Percentiles rank a stretch among this genome's conserved stretches.
These are phyloP conservation scores for Anastrepha ludens DNA, from an alignment of 1,140 invertebrate species.

Conservation along the genomic window DNA sequence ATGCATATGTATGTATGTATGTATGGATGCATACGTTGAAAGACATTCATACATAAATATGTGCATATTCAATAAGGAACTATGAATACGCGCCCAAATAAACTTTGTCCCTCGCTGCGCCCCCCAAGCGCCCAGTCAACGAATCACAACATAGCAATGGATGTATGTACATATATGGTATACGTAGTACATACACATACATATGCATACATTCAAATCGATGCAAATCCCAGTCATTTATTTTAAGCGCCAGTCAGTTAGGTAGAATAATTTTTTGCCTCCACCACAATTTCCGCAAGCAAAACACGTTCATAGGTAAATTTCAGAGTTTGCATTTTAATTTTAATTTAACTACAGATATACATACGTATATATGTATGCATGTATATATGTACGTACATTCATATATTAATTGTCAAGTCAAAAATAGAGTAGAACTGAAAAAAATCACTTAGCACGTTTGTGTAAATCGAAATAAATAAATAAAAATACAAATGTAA, in stretches of 20 bases:
- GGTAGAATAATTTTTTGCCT: not conserved
- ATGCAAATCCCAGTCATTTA: not conserved
- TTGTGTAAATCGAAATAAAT: too few species aligned
- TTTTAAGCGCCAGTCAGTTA: not conserved
- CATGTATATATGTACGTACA: not conserved
- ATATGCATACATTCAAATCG: not conserved
- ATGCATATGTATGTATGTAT: not conserved
- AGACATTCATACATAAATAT: not conserved
- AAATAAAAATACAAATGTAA: too few species aligned
- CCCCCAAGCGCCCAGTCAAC: not conserved
- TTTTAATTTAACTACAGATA: not conserved
- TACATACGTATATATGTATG: not conserved
- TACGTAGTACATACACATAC: too few species aligned
- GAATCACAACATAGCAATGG: not conserved
- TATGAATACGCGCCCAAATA: not conserved
- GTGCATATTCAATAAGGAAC: not conserved
- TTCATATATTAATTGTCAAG: too few species aligned
- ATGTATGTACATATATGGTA: not conserved
- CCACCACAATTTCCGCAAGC: not conserved
- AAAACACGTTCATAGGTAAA: not conserved
- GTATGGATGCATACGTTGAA: not conserved
- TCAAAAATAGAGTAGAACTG: too few species aligned
- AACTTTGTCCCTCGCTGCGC: not conserved
- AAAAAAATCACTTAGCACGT: too few species aligned
- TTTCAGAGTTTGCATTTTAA: slow-evolving; percentile 11